Evolutionary conservation across 2,797 vertebrate genomes (phyloP).

Genomic region (Sebastes diploproa): DNA sequence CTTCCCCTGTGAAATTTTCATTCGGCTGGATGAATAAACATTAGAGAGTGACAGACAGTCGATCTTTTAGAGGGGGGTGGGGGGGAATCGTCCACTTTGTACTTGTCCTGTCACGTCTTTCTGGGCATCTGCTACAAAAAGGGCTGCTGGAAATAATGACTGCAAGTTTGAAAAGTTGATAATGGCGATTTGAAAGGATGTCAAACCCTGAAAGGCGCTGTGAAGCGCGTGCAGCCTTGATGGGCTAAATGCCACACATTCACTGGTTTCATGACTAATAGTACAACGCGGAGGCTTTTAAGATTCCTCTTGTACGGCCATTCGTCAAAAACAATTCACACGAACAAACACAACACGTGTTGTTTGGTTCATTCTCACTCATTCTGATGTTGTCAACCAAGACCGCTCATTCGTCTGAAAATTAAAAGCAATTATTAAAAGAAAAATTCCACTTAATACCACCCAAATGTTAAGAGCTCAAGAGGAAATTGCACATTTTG

Average conservation of each 20-base stretch:
- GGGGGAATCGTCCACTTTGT: slow-evolving; percentile 11
- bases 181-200: slow-evolving; percentile 71
- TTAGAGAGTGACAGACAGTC: slow-evolving; percentile 46
- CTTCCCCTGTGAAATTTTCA: slow-evolving; percentile 28
- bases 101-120: slow-evolving; percentile 65
- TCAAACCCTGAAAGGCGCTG: slow-evolving; percentile 55
- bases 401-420: background rate
- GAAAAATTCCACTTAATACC: background rate
- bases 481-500: background rate
- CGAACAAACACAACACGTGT: slow-evolving; percentile 1
- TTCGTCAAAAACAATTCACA: slow-evolving; percentile 38
- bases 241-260: slow-evolving; percentile 54
- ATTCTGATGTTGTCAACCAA: slow-evolving; percentile 6
- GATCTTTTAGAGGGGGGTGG: slow-evolving; percentile 5
- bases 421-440: background rate
- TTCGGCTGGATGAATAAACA: slow-evolving; percentile 60
- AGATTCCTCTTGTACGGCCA: background rate
- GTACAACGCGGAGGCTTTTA: slow-evolving; percentile 35
- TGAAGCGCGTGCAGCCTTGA: slow-evolving; percentile 54
- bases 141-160: slow-evolving; percentile 70
- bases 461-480: background rate
- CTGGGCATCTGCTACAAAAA: slow-evolving; percentile 26
- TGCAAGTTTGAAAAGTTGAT: slow-evolving; percentile 71
- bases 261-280: slow-evolving; percentile 43
- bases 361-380: background rate